A percentile compares a stretch with the other conserved stretches of the same genome.
phyloP scores from a whole-genome alignment of 2,797 vertebrate genomes.

The Urophycis tenuis region DNA sequence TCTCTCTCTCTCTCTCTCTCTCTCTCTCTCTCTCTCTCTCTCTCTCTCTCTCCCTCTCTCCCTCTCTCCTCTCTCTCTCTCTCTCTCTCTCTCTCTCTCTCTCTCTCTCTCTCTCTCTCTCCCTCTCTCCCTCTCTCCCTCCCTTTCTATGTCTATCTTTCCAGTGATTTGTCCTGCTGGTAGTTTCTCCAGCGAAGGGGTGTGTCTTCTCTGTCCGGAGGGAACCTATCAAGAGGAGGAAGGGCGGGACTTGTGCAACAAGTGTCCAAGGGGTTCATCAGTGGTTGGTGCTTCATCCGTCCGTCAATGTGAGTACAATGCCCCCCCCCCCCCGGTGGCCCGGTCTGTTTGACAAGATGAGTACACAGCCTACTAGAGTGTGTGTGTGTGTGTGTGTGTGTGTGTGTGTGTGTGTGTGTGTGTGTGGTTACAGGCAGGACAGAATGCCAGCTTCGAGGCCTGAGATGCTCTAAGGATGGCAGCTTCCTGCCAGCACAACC shows the following conservation, averaged over 20 bases:
- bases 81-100: not conserved
- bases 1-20: too few species aligned
- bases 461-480: constrained; percentile 72
- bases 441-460: constrained; percentile 72
- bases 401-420: not conserved
- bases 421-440: constrained; percentile 55
- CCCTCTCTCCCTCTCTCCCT: not conserved
- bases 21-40: too few species aligned
- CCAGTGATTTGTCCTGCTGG: constrained; percentile 84
- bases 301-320: constrained; percentile 80
- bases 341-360: not conserved
- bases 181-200: constrained; percentile 65
- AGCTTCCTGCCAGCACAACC: constrained; percentile 73
- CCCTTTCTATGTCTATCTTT: constrained; percentile 13
- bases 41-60: too few species aligned
- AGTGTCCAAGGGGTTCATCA: constrained; percentile 74
- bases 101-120: not conserved
- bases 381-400: too few species aligned
- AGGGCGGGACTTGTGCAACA: constrained; percentile 70
- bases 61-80: not conserved
- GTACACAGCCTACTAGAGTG: not conserved
- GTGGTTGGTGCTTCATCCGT: constrained; percentile 71
- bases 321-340: too few species aligned
- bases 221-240: constrained; percentile 82
- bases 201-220: constrained; percentile 74